Percentiles rank a stretch among this genome's conserved stretches.
phyloP scores from a whole-genome alignment of 2,113 vertebrate genomes.

The Brachypodius melanocephalos region DNA sequence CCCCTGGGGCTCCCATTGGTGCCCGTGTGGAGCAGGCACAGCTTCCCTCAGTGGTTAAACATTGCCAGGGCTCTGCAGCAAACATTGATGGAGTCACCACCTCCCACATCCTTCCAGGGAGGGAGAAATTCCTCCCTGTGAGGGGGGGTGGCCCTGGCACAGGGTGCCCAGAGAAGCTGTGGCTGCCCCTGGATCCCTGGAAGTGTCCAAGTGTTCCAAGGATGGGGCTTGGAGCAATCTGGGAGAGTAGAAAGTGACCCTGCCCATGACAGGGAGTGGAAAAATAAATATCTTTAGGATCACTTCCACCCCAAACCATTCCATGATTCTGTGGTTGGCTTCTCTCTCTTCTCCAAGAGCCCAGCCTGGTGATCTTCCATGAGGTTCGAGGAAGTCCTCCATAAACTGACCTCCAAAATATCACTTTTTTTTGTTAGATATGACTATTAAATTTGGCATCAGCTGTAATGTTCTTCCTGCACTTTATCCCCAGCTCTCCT shows the following conservation, averaged over 20 bases:
- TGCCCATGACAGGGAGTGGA: rapidly evolving
- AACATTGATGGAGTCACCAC: neutral
- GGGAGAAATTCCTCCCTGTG: neutral
- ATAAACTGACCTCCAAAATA: neutral
- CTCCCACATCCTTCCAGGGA: neutral
- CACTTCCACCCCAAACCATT: neutral
- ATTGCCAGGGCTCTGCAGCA: neutral
- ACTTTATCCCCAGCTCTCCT: neutral
- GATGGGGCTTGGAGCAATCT: rapidly evolving
- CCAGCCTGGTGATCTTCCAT: neutral
- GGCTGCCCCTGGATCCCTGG: neutral
- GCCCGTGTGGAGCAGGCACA: neutral
- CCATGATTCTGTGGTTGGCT: neutral
- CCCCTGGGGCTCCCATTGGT: neutral
- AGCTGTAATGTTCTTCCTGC: neutral
- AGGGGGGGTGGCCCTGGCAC: neutral
- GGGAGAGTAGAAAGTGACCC: neutral
- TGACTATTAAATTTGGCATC: neutral
- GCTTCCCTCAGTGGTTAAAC: neutral
- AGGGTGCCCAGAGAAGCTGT: neutral
- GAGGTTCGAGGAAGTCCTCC: neutral
- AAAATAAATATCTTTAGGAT: neutral
- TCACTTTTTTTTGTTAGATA: neutral
- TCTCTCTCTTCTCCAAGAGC: neutral
- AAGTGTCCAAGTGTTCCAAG: neutral